Evolutionary conservation across 1,140 invertebrate species (phyloP), one percentile per base, ranked within the genome.

Genomic region (Chymomyza costata): DNA sequence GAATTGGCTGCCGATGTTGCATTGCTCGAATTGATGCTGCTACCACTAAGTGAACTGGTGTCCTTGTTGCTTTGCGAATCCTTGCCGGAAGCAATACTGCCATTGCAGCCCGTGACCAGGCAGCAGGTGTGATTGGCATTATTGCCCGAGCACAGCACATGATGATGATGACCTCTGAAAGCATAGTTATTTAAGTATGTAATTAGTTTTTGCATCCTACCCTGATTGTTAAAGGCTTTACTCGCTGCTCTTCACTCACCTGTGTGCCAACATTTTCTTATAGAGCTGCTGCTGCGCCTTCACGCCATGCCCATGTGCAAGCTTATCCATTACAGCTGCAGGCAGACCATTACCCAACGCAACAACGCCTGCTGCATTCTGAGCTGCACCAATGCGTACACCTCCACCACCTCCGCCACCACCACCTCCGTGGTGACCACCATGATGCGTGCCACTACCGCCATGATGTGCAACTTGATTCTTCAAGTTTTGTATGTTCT

Each of bases 401-500:
- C 59, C 43, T 10, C n/a, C 48, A 31, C 49, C 48, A 14, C 13
- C 38, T n/a, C 8, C 32, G 19, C 45, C 30, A 35, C 44, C 28
- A 6, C 50, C 46, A 15, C 44, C 19, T 1, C 63, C 31, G 10
- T 58, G 65, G 11, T 68, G 52, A 6, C 49, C 51, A 11, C 39
- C 32, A 5, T 76, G 73, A 57, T 76, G 73, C 7, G 71, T 13
- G 2, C 40, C 35, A 6, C 50, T 51, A 6, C 40, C 28, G 16
- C 21, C 52, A 16, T 54, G 57, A 35, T 67, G 43, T 17, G 49
- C 43, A 32, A 66, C 56, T 64, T 84, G 82, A 54, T 80, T 85
- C 38, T 85, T 85, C n/a, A 82, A 51, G 46, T 84, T 84, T 44
- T 85, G 83, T 45, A 85, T 83, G 40, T 85, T 85, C 52, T 85